Evolutionary conservation across 2,113 vertebrate species (phyloP).

Genomic region (Synchiropus splendidus): DNA sequence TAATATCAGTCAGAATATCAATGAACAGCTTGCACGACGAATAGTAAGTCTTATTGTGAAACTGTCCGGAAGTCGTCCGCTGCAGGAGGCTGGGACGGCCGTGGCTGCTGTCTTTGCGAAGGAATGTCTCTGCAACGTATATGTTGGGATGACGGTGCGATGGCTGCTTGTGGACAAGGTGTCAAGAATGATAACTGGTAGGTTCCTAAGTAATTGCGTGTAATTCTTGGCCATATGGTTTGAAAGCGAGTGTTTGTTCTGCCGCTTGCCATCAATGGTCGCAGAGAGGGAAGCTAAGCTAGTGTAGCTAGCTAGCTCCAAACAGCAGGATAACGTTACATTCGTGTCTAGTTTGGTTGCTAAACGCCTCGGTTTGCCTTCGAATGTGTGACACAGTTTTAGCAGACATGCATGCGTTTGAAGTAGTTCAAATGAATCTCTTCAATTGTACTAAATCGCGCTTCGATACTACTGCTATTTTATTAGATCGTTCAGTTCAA

Average conservation of each 20-base stretch:
- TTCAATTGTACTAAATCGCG: no score
- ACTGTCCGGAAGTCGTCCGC: conserved; percentile 5
- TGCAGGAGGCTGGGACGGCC: not conserved
- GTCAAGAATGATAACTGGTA: conserved; percentile 4
- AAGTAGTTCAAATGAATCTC: no score
- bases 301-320: conserved; percentile 25
- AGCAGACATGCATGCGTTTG: no score
- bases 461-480: no score
- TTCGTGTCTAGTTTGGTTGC: conserved; percentile 2
- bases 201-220: conserved; percentile 27
- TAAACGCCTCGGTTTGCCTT: conserved; percentile 1
- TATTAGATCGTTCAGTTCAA: no score
- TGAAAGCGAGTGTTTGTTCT: not conserved
- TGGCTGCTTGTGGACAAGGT: conserved; percentile 32
- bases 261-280: not conserved
- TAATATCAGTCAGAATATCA: no score
- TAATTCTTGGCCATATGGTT: not conserved
- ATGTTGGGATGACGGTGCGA: conserved; percentile 25
- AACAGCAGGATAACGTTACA: conserved; percentile 34
- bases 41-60: conserved; percentile 48
- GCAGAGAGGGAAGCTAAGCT: conserved; percentile 35
- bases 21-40: no score
- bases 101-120: conserved; percentile 18
- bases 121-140: conserved; percentile 38
- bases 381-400: no score